Conservation (phyloP, 1,140 invertebrate genomes). For the Anastrepha ludens region DNA sequence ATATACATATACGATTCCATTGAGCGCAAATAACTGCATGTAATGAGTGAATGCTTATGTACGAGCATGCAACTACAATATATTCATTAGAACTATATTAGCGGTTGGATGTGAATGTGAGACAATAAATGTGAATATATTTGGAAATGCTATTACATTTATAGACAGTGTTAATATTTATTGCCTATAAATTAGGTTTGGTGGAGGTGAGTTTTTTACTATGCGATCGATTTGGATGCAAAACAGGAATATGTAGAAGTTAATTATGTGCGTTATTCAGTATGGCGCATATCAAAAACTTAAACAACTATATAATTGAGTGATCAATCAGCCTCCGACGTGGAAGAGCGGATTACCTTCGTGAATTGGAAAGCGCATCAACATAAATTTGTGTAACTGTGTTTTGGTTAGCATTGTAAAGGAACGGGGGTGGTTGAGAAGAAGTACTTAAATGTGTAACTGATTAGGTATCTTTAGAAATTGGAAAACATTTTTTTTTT, state of each 20-base stretch:
- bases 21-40: background rate
- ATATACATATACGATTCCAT: background rate
- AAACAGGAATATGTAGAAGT: background rate
- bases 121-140: background rate
- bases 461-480: too few species aligned
- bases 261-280: background rate
- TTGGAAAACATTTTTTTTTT: too few species aligned
- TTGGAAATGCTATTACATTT: background rate
- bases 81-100: background rate
- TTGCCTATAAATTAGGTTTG: background rate
- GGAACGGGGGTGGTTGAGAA: too few species aligned
- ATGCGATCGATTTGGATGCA: background rate
- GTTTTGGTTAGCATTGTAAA: too few species aligned
- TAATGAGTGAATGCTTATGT: background rate
- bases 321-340: too few species aligned
- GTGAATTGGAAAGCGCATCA: too few species aligned
- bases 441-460: too few species aligned
- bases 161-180: background rate
- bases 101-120: background rate
- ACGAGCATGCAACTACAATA: background rate
- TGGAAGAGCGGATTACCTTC: too few species aligned
- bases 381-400: too few species aligned
- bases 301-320: background rate
- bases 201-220: background rate
- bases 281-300: background rate